phyloP scores from a whole-genome alignment of 1,140 invertebrate species.

The Cydia splendana region DNA sequence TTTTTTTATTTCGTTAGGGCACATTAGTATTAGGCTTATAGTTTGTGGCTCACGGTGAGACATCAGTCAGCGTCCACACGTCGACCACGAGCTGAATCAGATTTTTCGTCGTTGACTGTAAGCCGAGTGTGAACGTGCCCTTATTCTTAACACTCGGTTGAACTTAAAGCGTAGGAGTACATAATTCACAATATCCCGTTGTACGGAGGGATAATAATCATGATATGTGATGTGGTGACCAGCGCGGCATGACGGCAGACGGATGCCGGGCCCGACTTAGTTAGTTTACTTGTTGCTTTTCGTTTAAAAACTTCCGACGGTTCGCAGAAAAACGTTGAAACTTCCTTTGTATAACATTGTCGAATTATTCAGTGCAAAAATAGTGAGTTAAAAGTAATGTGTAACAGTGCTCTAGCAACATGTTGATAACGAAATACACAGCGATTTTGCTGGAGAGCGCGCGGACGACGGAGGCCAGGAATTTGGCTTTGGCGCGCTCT shows the following conservation, averaged over 20 bases:
- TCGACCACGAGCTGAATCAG: background rate
- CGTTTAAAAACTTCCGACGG: constrained; percentile 32
- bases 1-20: background rate
- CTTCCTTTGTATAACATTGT: constrained; percentile 22
- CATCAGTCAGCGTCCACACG: background rate
- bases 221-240: constrained; percentile 52
- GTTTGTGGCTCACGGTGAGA: background rate
- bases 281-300: constrained; percentile 50
- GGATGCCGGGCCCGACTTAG: constrained; percentile 38
- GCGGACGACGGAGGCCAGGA: constrained; percentile 65
- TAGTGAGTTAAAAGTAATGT: constrained; percentile 34
- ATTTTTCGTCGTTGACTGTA: background rate
- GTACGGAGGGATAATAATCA: constrained; percentile 58
- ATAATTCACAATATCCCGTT: constrained; percentile 74
- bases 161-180: constrained; percentile 60
- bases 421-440: constrained; percentile 78
- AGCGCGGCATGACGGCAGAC: constrained; percentile 54
- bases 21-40: background rate
- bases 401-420: constrained; percentile 50
- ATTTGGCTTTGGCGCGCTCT: constrained; percentile 46
- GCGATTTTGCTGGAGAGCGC: constrained; percentile 76
- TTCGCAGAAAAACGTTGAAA: background rate
- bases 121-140: background rate
- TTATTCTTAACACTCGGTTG: constrained; percentile 30
- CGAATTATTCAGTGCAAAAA: constrained; percentile 3